These are phyloP conservation scores for Lamprotornis superbus DNA, from an alignment of 2,113 vertebrate genomes.

Conservation along the genomic window DNA sequence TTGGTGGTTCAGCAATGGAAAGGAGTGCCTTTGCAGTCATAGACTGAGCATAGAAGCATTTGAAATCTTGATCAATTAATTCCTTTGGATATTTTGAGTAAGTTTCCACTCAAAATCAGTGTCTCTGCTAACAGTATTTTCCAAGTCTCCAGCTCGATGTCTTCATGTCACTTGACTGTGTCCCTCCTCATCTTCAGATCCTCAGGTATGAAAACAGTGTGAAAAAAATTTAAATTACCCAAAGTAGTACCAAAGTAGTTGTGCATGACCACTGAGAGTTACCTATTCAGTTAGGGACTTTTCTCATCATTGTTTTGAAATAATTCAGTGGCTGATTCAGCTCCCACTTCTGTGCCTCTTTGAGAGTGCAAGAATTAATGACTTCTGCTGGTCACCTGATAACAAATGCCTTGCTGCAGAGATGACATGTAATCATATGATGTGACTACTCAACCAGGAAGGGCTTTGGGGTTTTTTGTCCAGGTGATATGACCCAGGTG, in stretches of 20 bases:
- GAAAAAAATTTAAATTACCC: rapidly evolving
- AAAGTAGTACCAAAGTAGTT: neutral
- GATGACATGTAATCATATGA: neutral
- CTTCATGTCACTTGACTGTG: neutral
- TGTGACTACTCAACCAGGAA: neutral
- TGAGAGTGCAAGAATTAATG: neutral
- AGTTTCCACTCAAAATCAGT: neutral
- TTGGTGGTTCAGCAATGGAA: neutral
- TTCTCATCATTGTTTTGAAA: neutral
- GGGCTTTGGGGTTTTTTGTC: neutral
- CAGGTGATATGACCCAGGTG: neutral
- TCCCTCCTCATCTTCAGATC: neutral
- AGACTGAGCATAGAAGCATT: neutral
- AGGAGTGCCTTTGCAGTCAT: neutral
- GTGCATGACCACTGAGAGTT: neutral
- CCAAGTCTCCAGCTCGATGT: neutral
- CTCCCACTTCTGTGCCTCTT: neutral
- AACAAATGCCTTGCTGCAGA: neutral
- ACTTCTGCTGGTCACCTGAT: neutral
- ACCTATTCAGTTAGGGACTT: neutral
- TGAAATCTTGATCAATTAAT: neutral
- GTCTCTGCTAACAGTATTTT: neutral
- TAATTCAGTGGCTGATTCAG: neutral
- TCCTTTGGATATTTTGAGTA: neutral
- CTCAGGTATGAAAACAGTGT: neutral